Evolutionary conservation across 2,113 vertebrate genomes (phyloP).

Genomic region (Dissostichus mawsoni): DNA sequence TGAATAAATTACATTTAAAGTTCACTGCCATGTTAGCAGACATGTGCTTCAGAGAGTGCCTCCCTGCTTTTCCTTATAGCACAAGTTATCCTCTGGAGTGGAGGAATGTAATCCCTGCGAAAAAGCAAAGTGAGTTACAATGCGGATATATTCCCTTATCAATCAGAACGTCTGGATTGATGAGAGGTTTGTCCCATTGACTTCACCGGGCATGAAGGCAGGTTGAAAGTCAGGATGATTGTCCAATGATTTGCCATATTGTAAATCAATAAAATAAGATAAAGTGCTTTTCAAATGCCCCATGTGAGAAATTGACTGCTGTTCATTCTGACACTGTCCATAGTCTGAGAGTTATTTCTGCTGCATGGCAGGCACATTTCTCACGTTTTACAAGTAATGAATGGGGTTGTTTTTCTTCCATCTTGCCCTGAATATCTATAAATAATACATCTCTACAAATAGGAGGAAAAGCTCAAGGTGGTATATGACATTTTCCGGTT

Average conservation of each 20-base stretch:
- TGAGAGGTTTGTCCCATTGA: conserved; percentile 49
- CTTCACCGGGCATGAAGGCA: conserved; percentile 14
- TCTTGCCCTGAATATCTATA: conserved; percentile 23
- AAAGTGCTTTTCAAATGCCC: conserved; percentile 9
- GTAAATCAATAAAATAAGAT: conserved; percentile 51
- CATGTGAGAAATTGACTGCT: neutral
- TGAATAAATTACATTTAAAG: conserved; percentile 74
- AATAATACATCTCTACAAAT: conserved; percentile 36
- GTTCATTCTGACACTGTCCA: conserved; percentile 21
- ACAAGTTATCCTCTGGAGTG: neutral
- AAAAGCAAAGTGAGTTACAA: conserved; percentile 27
- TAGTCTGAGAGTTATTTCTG: conserved; percentile 14
- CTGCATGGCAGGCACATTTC: conserved; percentile 4
- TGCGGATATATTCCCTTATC: conserved; percentile 7
- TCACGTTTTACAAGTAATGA: conserved; percentile 35
- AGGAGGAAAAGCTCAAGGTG: neutral
- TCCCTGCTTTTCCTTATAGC: conserved; percentile 5
- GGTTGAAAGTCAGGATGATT: conserved; percentile 17
- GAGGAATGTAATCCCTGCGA: conserved; percentile 5
- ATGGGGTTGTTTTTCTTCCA: conserved; percentile 34
- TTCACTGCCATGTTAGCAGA: conserved; percentile 63
- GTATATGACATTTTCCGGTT: neutral
- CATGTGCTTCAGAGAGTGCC: conserved; percentile 31
- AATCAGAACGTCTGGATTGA: conserved; percentile 19
- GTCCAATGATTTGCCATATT: conserved; percentile 39